A percentile compares a stretch with the other conserved stretches of the same genome.
Evolutionary conservation across 2,113 vertebrate species (phyloP).

Genomic region (Chaetodon auriga): DNA sequence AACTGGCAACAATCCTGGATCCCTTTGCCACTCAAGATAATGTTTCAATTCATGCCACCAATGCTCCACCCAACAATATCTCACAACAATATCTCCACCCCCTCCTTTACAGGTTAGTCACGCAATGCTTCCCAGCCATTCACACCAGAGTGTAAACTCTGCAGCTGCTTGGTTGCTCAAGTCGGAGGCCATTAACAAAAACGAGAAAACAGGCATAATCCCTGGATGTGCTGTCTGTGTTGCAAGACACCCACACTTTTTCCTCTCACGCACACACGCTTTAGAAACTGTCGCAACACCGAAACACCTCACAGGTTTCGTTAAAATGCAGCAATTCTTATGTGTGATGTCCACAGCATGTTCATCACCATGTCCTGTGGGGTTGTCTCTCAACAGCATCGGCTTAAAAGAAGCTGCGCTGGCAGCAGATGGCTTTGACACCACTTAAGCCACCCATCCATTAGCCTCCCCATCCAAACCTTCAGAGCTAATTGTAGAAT

Average conservation of each 20-base stretch:
- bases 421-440: slow-evolving; percentile 89
- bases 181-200: slow-evolving; percentile 22
- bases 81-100: slow-evolving; percentile 9
- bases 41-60: slow-evolving; percentile 16
- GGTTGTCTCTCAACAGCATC: slow-evolving; percentile 75
- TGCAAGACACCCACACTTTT: slow-evolving; percentile 3
- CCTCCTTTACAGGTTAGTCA: slow-evolving; percentile 39
- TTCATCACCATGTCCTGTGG: slow-evolving; percentile 17
- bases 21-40: slow-evolving; percentile 1
- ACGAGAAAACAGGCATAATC: slow-evolving; percentile 33
- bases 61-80: slow-evolving; percentile 35
- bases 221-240: slow-evolving; percentile 9
- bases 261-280: slow-evolving; percentile 34
- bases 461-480: slow-evolving; percentile 76
- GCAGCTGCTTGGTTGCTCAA: slow-evolving; percentile 17
- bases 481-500: slow-evolving; percentile 90
- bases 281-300: background rate
- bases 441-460: slow-evolving; percentile 83
- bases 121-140: slow-evolving; percentile 30
- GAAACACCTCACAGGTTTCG: background rate
- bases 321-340: background rate
- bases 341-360: background rate
- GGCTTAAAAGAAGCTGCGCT: slow-evolving; percentile 86
- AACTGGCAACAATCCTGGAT: background rate
- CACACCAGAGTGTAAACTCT: slow-evolving; percentile 26